Evolutionary conservation across 2,113 vertebrate genomes (phyloP).

Genomic region (Alosa alosa): DNA sequence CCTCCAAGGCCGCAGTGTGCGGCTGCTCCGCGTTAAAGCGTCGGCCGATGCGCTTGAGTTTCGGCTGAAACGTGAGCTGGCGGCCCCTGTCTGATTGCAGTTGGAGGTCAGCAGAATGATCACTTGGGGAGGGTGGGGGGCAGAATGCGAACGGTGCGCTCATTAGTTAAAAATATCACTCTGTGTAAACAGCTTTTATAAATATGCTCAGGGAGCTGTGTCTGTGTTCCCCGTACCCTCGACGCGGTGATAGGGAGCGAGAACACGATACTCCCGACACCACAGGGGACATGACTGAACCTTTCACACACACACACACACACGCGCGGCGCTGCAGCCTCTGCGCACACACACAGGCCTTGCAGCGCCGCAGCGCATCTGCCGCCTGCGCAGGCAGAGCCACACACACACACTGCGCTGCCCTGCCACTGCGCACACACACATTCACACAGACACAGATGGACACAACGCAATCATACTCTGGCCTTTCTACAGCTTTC

Average conservation of each 20-base stretch:
- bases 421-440: too few relatives aligned
- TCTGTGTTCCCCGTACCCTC: background rate
- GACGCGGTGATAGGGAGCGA: background rate
- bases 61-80: background rate
- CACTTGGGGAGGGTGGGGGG: background rate
- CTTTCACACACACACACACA: background rate
- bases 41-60: background rate
- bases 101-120: background rate
- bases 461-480: background rate
- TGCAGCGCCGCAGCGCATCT: too few relatives aligned
- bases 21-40: background rate
- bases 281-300: background rate
- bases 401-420: background rate
- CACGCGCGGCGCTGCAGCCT: too few relatives aligned
- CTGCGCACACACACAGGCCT: too few relatives aligned
- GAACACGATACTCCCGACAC: background rate
- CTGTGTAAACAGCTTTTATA: constrained; percentile 6
- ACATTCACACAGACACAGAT: background rate
- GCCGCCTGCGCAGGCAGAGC: too few relatives aligned
- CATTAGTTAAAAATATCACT: constrained; percentile 2
- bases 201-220: background rate
- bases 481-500: background rate
- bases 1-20: background rate
- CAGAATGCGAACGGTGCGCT: background rate
- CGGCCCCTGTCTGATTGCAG: background rate